These are phyloP conservation scores for Penaeus vannamei DNA, from an alignment of 1,140 invertebrate species.

Conservation along the genomic window DNA sequence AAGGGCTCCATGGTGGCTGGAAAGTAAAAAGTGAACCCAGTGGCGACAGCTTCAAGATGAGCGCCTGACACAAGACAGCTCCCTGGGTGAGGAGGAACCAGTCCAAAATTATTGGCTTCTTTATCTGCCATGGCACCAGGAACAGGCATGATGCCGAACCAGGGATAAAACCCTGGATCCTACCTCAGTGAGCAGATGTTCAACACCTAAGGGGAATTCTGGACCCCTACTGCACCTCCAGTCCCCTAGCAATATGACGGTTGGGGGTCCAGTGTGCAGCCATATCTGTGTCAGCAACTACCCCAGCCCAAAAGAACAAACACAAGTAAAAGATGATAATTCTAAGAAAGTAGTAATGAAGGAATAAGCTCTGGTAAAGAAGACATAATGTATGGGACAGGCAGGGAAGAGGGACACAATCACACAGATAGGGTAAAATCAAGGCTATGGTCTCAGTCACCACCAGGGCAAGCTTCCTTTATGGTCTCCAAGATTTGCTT, in stretches of 20 bases:
- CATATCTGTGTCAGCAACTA: constrained; percentile 58
- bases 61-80: constrained; percentile 46
- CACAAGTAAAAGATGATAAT: constrained; percentile 36
- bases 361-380: constrained; percentile 25
- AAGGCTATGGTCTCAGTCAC: constrained; percentile 61
- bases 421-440: constrained; percentile 60
- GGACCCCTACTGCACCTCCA: constrained; percentile 36
- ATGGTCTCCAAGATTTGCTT: constrained; percentile 61
- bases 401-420: constrained; percentile 59
- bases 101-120: constrained; percentile 52
- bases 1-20: constrained; percentile 57
- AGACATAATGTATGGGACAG: constrained; percentile 45
- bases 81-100: constrained; percentile 53
- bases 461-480: constrained; percentile 65
- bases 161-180: constrained; percentile 46
- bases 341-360: constrained; percentile 42
- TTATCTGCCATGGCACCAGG: constrained; percentile 26
- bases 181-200: constrained; percentile 50
- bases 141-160: constrained; percentile 44
- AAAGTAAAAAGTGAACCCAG: constrained; percentile 63
- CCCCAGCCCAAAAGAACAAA: constrained; percentile 54
- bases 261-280: constrained; percentile 45
- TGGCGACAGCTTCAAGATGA: constrained; percentile 46
- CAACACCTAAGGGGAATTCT: constrained; percentile 26
- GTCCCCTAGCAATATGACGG: constrained; percentile 42